Evolutionary conservation across 2,888 invertebrate species (phyloP), one percentile per base, ranked within the genome.

Genomic region (Cataglyphis rosenhaueri): DNA sequence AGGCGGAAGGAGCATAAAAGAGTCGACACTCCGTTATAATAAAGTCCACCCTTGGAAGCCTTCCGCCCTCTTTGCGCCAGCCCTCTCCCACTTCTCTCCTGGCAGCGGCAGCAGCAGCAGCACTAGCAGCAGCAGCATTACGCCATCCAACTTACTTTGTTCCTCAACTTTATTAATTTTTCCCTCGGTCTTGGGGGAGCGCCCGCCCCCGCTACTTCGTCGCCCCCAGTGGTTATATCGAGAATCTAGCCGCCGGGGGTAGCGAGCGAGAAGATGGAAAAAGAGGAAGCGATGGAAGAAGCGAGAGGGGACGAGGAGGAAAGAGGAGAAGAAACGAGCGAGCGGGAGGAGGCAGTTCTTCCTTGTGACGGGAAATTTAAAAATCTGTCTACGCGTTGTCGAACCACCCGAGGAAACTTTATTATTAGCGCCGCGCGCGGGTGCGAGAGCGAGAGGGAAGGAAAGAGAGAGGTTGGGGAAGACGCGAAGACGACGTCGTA

Each of bases 111-210:
- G 94, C 93, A 94, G 71, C 78, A 70, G 12, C 12, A 44, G 44
- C 15, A 8, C 18, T 32, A 85, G 88, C 61, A 85, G 88, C 88
- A 85, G 89, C 90, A 92, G 94, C 93, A 94, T 94, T 94, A 94
- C 93, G 92, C 92, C 92, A 92, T 92, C 92, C 94, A 94, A 94
- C 94, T 94, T 94, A 94, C 94, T 94, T 94, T 94, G 94, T 94
- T 94, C 94, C 94, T 94, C 92, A 94, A 94, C 94, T 94, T 94
- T 94, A 94, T 94, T 94, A 94, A 94, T 94, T 94, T 94, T 94
- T 94, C 94, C 94, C 94, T 93, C 91, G 93, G 93, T 93, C 93
- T 94, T 93, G 92, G 93, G 93, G 93, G 92, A 93, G 90, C 87
- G 70, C 66, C 79, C 81, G 32, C 74, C 62, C 55, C 59, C 35